Conservation (phyloP, 2,113 vertebrate species). For the Bolborhynchus lineola region DNA sequence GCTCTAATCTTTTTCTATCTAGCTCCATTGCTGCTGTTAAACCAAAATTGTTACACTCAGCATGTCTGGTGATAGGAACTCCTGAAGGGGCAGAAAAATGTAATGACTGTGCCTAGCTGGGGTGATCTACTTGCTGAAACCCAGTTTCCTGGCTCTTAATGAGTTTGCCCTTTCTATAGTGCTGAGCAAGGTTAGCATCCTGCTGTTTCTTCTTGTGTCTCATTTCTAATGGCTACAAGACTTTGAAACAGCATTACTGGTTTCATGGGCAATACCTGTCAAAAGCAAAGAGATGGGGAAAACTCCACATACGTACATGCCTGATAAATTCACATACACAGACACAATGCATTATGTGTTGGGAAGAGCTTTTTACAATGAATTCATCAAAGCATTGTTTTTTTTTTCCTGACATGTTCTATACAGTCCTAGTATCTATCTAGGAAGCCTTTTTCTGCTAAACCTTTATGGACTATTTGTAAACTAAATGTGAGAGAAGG, state of each 20-base stretch:
- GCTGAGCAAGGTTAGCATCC: background rate
- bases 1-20: background rate
- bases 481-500: background rate
- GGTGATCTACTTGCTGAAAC: background rate
- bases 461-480: background rate
- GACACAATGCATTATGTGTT: background rate
- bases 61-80: background rate
- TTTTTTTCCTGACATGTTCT: background rate
- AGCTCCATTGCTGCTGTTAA: background rate
- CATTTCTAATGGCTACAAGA: background rate
- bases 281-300: background rate
- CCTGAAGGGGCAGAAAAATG: background rate
- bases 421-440: background rate
- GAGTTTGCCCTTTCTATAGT: constrained; percentile 7
- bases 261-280: background rate
- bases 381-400: background rate
- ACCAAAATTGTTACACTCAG: background rate
- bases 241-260: background rate
- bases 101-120: background rate
- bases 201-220: background rate
- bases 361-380: background rate
- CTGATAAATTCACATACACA: background rate
- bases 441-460: background rate
- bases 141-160: background rate
- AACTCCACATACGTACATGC: background rate